Conservation (phyloP, 2,888 invertebrate species). For the Acanthopleura granulata region DNA sequence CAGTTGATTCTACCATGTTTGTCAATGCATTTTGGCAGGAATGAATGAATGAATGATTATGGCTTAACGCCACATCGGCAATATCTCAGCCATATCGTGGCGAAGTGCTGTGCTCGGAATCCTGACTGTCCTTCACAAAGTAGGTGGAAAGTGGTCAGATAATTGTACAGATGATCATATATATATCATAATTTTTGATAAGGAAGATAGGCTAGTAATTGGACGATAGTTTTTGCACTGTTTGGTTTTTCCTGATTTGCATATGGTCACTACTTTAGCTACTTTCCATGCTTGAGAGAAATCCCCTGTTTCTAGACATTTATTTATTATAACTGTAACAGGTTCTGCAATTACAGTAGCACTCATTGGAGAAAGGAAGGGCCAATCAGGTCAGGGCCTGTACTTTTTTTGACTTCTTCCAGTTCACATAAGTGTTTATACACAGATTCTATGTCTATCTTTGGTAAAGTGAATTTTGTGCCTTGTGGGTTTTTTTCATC, state of each 20-base stretch:
- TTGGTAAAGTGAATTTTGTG: too few relatives aligned
- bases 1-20: neutral
- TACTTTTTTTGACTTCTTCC: neutral
- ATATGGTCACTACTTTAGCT: too few relatives aligned
- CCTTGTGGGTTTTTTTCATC: neutral
- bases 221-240: neutral
- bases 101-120: neutral
- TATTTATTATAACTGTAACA: too few relatives aligned
- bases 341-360: too few relatives aligned
- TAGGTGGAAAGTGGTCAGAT: too few relatives aligned
- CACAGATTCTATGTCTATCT: too few relatives aligned
- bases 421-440: neutral
- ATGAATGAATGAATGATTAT: too few relatives aligned
- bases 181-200: constrained; percentile 6
- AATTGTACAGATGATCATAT: constrained; percentile 9
- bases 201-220: neutral
- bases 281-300: too few relatives aligned
- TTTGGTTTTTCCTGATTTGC: neutral
- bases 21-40: too few relatives aligned
- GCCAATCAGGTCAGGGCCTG: neutral
- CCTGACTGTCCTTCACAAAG: neutral
- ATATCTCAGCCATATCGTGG: neutral
- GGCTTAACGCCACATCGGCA: too few relatives aligned
- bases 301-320: too few relatives aligned
- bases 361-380: neutral